A percentile compares a stretch with the other conserved stretches of the same genome.
phyloP scores from a whole-genome alignment of 2,113 vertebrate species.

The Phylloscopus whistleri region DNA sequence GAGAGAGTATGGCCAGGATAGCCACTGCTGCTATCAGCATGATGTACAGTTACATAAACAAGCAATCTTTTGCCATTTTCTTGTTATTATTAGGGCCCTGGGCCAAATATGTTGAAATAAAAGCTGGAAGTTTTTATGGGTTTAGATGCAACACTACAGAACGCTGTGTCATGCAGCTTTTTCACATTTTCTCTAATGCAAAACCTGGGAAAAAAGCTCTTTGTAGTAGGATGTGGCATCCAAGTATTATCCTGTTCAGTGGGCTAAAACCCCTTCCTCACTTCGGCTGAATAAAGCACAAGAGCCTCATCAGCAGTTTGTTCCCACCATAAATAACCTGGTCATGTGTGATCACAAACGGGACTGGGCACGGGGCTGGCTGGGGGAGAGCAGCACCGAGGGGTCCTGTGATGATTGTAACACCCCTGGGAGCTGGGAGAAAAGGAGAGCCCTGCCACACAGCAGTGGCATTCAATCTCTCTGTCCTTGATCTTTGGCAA shows the following conservation, averaged over 20 bases:
- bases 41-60: background rate
- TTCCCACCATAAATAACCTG: background rate
- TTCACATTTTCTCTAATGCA: background rate
- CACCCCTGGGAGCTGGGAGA: background rate
- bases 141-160: background rate
- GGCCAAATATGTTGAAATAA: background rate
- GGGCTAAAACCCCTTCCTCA: background rate
- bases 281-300: background rate
- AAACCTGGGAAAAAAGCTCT: background rate
- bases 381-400: background rate
- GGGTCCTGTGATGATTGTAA: accelerated
- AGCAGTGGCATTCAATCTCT: background rate
- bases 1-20: background rate
- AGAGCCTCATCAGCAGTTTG: background rate
- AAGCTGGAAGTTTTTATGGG: background rate
- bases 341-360: accelerated
- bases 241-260: background rate
- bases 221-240: background rate
- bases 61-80: background rate
- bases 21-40: background rate
- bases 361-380: background rate
- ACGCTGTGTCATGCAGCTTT: background rate
- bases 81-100: background rate
- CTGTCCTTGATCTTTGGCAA: background rate
- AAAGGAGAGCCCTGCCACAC: background rate